These are phyloP conservation scores for Gymnoscelis rufifasciata DNA, from an alignment of 2,888 invertebrate species.

Conservation along the genomic window DNA sequence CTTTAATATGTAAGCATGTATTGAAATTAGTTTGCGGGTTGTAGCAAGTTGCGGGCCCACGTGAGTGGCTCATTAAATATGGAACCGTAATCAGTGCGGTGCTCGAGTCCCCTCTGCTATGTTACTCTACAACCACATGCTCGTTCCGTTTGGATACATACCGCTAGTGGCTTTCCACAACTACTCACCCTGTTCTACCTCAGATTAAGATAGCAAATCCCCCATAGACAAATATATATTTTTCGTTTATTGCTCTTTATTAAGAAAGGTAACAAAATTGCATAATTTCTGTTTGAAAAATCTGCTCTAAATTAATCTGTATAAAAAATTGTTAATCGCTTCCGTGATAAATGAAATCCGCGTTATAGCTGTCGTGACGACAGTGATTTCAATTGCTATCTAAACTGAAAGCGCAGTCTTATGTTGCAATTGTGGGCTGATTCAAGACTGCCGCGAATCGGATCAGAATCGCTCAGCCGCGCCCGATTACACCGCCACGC, in stretches of 20 bases:
- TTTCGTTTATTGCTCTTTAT: too few relatives aligned
- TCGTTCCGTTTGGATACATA: conserved; percentile 43
- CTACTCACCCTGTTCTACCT: conserved; percentile 15
- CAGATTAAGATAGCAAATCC: conserved; percentile 13
- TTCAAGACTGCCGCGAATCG: conserved; percentile 59
- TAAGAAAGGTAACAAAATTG: too few relatives aligned
- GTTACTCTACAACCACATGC: conserved; percentile 45
- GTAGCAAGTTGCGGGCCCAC: conserved; percentile 49
- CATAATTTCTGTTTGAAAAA: not conserved
- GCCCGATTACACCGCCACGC: conserved; percentile 74
- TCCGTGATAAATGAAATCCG: conserved; percentile 34
- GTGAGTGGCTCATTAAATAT: conserved; percentile 75
- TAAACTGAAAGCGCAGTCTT: conserved; percentile 59
- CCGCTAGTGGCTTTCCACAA: conserved; percentile 22
- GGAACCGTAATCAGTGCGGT: conserved; percentile 71
- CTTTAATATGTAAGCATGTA: conserved; percentile 58
- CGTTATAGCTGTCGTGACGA: conserved; percentile 40
- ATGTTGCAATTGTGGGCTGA: conserved; percentile 51
- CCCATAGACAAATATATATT: not conserved
- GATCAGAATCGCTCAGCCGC: conserved; percentile 71
- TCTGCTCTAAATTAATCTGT: conserved; percentile 6
- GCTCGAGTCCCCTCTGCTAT: conserved; percentile 55
- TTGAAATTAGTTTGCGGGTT: conserved; percentile 68
- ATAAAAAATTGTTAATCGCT: conserved; percentile 30
- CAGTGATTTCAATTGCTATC: conserved; percentile 48